phyloP scores from a whole-genome alignment of 2,113 vertebrate species.

The Platysternon megacephalum region DNA sequence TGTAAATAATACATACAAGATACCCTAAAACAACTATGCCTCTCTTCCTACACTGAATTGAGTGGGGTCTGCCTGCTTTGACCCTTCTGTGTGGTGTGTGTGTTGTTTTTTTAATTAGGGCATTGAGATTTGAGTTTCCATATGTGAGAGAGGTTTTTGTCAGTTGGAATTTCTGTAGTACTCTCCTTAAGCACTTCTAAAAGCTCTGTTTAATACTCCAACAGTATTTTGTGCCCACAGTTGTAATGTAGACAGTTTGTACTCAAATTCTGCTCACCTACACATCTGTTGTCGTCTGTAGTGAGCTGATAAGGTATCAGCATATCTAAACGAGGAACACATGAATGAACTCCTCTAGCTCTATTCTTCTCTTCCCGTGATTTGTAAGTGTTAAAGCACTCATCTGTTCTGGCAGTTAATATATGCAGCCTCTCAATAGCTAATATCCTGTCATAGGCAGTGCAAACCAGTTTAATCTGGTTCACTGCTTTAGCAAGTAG shows the following conservation, averaged over 20 bases:
- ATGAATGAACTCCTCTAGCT: slow-evolving; percentile 64
- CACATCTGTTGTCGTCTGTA: slow-evolving; percentile 70
- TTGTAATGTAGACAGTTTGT: neutral
- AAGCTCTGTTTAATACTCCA: accelerated
- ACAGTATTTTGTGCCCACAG: accelerated
- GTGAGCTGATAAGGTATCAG: slow-evolving; percentile 71
- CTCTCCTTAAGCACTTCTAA: neutral
- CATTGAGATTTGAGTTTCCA: slow-evolving; percentile 41
- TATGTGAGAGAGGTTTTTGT: slow-evolving; percentile 1
- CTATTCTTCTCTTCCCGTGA: slow-evolving; percentile 47
- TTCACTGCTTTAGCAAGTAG: slow-evolving; percentile 53
- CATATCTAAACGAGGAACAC: slow-evolving; percentile 58
- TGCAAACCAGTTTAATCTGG: slow-evolving; percentile 63
- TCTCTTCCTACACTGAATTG: neutral
- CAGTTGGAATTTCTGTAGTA: slow-evolving; percentile 20
- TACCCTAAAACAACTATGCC: neutral
- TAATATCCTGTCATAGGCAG: slow-evolving; percentile 72
- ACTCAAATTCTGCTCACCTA: slow-evolving; percentile 42
- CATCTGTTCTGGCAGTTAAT: slow-evolving; percentile 70
- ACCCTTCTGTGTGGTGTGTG: neutral
- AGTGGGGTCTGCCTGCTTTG: neutral
- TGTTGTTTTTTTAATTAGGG: neutral
- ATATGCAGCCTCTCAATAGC: slow-evolving; percentile 70
- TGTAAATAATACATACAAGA: slow-evolving; percentile 21
- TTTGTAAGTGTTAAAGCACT: slow-evolving; percentile 70